These are phyloP conservation scores for Mesorhabditis sp. DNA, from an alignment of 2,888 invertebrate genomes.

Conservation along the genomic window DNA sequence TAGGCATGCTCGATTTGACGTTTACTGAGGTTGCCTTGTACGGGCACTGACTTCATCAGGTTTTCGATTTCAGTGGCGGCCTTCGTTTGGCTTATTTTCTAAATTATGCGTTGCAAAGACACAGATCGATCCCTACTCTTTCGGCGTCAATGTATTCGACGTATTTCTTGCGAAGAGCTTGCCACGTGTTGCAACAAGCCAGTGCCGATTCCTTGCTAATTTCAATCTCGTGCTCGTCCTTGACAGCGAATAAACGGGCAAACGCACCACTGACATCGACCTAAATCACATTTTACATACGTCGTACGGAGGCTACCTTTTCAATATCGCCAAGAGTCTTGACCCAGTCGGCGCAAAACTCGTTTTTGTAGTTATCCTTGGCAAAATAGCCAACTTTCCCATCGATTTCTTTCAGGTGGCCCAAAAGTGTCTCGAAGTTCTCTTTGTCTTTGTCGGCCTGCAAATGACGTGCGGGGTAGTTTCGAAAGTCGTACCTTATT, in stretches of 20 bases:
- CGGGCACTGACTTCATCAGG: constrained; percentile 90
- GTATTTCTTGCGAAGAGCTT: constrained; percentile 89
- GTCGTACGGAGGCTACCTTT: constrained; percentile 63
- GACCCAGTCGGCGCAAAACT: constrained; percentile 88
- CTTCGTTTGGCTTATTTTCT: constrained; percentile 93
- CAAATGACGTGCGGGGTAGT: constrained; percentile 61
- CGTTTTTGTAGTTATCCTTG: constrained; percentile 88
- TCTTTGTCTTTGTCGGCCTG: constrained; percentile 80
- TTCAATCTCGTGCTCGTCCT: constrained; percentile 86
- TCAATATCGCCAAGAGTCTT: constrained; percentile 72
- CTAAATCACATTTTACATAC: constrained; percentile 15
- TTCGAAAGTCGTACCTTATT: constrained; percentile 73
- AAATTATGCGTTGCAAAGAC: constrained; percentile 43
- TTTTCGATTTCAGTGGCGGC: constrained; percentile 89
- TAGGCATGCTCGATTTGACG: constrained; percentile 87
- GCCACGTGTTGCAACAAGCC: constrained; percentile 89
- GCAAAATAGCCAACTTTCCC: constrained; percentile 79
- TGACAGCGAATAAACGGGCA: constrained; percentile 83
- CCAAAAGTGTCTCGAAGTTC: constrained; percentile 72
- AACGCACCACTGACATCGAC: constrained; percentile 78
- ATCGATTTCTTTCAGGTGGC: constrained; percentile 80
- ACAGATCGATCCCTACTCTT: constrained; percentile 60
- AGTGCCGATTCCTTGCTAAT: constrained; percentile 86
- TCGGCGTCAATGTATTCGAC: constrained; percentile 98
- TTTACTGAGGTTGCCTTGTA: constrained; percentile 69